Percentiles rank a stretch among this genome's conserved stretches.
Conservation (phyloP, 2,113 vertebrate genomes). For the Bucco capensis region DNA sequence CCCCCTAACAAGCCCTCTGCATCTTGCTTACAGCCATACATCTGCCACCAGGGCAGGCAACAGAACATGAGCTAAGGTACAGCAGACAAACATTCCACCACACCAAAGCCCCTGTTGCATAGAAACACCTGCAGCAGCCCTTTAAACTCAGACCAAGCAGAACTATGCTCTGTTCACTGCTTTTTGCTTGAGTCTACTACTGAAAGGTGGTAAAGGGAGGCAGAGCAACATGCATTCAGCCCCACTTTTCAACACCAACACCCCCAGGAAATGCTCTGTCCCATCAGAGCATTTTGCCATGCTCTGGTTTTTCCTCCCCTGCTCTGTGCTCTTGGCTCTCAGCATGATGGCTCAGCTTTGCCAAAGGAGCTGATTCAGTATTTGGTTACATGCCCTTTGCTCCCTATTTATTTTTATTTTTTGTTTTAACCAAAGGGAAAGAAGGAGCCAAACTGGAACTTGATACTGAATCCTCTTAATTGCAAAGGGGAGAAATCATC, state of each 20-base stretch:
- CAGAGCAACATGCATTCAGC: accelerated
- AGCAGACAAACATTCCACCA: background rate
- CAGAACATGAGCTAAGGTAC: accelerated
- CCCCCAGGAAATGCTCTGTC: background rate
- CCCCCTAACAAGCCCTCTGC: background rate
- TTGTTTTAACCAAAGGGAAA: background rate
- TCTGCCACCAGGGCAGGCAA: background rate
- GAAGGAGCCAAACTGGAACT: background rate
- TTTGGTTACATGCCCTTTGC: background rate
- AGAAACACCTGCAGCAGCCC: background rate
- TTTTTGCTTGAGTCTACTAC: background rate
- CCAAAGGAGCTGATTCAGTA: background rate
- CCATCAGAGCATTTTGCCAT: background rate
- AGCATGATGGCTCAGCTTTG: background rate
- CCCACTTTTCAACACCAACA: accelerated
- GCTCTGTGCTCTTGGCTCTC: background rate
- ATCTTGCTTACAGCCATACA: accelerated
- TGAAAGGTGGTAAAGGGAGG: background rate
- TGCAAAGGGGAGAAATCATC: background rate
- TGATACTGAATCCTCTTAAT: background rate
- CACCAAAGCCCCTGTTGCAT: background rate
- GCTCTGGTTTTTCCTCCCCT: background rate
- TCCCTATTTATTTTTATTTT: background rate
- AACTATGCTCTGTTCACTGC: accelerated
- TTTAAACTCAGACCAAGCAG: background rate